Evolutionary conservation across 1,140 invertebrate genomes (phyloP).

Genomic region (Triops longicaudatus): DNA sequence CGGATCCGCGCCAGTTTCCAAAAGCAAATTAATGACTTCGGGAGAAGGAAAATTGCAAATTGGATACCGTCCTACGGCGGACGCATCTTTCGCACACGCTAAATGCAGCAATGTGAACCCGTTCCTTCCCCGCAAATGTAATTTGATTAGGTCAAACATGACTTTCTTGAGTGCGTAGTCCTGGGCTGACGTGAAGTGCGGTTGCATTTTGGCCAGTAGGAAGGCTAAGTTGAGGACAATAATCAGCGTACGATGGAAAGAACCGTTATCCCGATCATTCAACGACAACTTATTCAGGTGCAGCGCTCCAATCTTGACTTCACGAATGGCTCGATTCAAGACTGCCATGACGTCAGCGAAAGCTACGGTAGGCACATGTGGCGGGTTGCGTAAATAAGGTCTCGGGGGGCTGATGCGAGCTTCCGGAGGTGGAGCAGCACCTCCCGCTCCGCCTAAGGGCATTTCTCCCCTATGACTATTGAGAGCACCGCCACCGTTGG

Average conservation of each 20-base stretch:
- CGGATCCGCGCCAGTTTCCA: conserved; percentile 72
- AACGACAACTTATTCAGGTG: conserved; percentile 40
- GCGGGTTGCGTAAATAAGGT: conserved; percentile 31
- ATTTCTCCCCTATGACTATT: neutral
- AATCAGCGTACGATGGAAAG: conserved; percentile 72
- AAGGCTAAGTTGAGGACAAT: conserved; percentile 57
- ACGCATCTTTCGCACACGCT: conserved; percentile 48
- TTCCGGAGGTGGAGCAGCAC: neutral
- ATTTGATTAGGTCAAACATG: conserved; percentile 59
- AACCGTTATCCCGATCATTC: conserved; percentile 58
- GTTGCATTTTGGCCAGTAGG: conserved; percentile 53
- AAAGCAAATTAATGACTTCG: conserved; percentile 62
- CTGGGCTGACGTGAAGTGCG: conserved; percentile 37
- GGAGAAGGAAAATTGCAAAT: conserved; percentile 64
- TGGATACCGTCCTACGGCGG: conserved; percentile 54
- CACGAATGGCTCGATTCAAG: conserved; percentile 64
- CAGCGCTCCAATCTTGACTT: conserved; percentile 48
- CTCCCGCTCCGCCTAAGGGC: conserved; percentile 2
- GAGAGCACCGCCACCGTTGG: conserved; percentile 5
- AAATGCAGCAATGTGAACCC: conserved; percentile 74
- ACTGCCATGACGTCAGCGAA: conserved; percentile 73
- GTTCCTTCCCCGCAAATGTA: conserved; percentile 58
- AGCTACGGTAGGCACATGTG: conserved; percentile 65
- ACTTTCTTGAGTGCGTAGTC: conserved; percentile 45
- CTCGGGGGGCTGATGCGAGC: conserved; percentile 2